Evolutionary conservation across 2,888 invertebrate genomes (phyloP).

Genomic region (Tipula helvola): DNA sequence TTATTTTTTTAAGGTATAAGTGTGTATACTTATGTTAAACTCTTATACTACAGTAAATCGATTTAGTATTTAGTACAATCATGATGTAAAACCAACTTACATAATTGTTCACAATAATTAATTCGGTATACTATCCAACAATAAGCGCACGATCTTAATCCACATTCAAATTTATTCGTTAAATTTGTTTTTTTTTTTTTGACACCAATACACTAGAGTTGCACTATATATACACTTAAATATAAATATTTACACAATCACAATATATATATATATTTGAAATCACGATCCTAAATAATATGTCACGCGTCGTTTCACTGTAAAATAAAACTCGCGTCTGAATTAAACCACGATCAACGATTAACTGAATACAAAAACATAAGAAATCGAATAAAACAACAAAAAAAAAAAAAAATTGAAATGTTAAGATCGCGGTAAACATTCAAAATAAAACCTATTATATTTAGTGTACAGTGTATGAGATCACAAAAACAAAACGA

Average conservation of each 20-base stretch:
- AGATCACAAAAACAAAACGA: background rate
- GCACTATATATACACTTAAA: background rate
- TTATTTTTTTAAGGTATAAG: background rate
- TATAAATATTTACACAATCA: background rate
- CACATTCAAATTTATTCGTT: background rate
- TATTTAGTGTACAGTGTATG: background rate
- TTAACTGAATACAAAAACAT: background rate
- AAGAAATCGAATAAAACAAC: background rate
- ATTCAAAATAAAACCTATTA: background rate
- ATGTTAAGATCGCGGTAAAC: constrained; percentile 4
- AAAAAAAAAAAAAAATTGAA: background rate
- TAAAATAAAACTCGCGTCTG: background rate
- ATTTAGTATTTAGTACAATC: background rate
- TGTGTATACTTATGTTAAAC: background rate
- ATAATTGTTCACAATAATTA: background rate
- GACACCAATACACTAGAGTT: background rate
- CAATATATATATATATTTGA: background rate
- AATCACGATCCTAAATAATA: background rate
- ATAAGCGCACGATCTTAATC: background rate
- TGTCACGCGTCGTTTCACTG: background rate
- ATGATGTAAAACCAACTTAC: background rate
- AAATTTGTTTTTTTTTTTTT: background rate
- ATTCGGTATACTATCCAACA: background rate
- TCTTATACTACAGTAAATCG: background rate
- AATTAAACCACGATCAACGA: background rate